These are phyloP conservation scores for Epicampocera succincta DNA, from an alignment of 2,888 invertebrate species.

Conservation along the genomic window DNA sequence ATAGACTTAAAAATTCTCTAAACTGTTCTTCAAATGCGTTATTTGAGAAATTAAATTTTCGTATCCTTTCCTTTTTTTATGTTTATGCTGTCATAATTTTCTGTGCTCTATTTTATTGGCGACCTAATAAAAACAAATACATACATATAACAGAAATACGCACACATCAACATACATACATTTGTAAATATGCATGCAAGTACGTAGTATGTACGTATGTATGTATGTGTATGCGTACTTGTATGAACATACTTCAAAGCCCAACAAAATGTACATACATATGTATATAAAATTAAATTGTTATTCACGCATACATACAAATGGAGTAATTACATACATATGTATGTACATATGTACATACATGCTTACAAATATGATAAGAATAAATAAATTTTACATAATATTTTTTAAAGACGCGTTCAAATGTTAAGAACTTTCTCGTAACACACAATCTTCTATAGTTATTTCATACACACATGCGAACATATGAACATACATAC, in stretches of 20 bases:
- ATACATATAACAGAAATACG: neutral
- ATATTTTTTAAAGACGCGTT: constrained; percentile 27
- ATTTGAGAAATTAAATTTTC: too few species aligned
- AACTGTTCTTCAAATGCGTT: too few species aligned
- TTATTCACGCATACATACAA: neutral
- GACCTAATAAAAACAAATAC: constrained; percentile 3
- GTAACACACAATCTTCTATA: constrained; percentile 26
- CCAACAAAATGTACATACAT: too few species aligned
- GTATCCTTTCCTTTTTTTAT: neutral
- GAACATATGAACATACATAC: neutral
- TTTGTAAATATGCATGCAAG: too few species aligned
- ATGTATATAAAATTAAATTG: neutral
- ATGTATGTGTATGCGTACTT: too few species aligned
- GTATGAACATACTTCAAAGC: too few species aligned
- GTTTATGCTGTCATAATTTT: neutral
- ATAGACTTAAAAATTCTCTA: too few species aligned
- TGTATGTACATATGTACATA: neutral
- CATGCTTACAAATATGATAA: constrained; percentile 3
- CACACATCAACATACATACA: neutral
- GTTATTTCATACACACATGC: neutral
- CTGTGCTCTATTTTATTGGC: constrained; percentile 15
- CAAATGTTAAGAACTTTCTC: constrained; percentile 38
- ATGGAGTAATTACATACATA: neutral
- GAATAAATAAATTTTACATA: constrained; percentile 31
- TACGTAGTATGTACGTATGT: too few species aligned